Percentiles rank a stretch among this genome's conserved stretches.
These are phyloP conservation scores for Thymelicus sylvestris DNA, from an alignment of 2,888 invertebrate species.

Conservation along the genomic window DNA sequence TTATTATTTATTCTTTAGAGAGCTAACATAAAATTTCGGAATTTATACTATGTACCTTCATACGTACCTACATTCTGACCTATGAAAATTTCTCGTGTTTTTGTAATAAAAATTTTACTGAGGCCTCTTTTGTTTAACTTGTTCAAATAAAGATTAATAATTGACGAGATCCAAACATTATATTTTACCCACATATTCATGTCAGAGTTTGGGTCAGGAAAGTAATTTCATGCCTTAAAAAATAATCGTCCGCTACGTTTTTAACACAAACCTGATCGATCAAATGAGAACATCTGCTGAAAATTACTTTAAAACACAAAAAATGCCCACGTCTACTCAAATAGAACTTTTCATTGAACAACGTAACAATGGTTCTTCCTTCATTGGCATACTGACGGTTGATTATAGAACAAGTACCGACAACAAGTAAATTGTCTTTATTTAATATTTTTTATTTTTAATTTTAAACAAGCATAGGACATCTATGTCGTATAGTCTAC, in stretches of 20 bases:
- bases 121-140: background rate
- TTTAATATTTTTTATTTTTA: too few relatives aligned
- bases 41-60: too few relatives aligned
- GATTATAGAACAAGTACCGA: slow-evolving; percentile 72
- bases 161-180: slow-evolving; percentile 1
- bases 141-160: slow-evolving; percentile 6
- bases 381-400: slow-evolving; percentile 83
- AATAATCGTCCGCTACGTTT: slow-evolving; percentile 51
- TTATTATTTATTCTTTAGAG: too few relatives aligned
- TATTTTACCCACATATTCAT: slow-evolving; percentile 41
- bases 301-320: slow-evolving; percentile 78
- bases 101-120: background rate
- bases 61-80: too few relatives aligned
- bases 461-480: too few relatives aligned
- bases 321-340: slow-evolving; percentile 77
- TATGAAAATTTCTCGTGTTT: background rate
- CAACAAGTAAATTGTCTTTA: slow-evolving; percentile 51
- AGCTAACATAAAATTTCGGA: too few relatives aligned
- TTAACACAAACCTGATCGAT: slow-evolving; percentile 73
- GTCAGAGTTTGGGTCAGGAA: slow-evolving; percentile 45
- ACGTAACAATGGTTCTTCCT: slow-evolving; percentile 81
- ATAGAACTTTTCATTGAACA: slow-evolving; percentile 83
- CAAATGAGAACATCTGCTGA: slow-evolving; percentile 79
- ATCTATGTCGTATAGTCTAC: too few relatives aligned
- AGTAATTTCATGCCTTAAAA: slow-evolving; percentile 76